Base-by-base conservation (phyloP, 2,113 vertebrate genomes). In the Istiophorus platypterus region DNA sequence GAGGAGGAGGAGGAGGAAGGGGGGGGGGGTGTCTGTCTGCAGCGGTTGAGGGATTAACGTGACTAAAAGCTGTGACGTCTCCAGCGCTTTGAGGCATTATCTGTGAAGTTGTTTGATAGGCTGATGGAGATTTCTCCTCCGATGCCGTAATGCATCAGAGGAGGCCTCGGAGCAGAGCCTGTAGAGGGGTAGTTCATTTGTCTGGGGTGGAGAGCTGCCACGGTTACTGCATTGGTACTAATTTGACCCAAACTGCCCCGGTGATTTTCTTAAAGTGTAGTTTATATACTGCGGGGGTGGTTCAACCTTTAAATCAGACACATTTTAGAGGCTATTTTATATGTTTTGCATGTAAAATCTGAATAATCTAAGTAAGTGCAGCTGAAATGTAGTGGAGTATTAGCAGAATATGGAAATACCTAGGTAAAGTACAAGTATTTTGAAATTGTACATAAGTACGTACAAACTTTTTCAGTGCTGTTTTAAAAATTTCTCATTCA, bases 31-130 rank as follows among this genome's bases (percentile, higher is more conserved):
- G 84, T 88, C 78, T 86, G 75, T 87, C 80, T 72, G 78, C 85
- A 66, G 81, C 5, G 79, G 80, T 12, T 84, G 84, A 87, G 86
- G 85, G 89, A 94, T 93, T 91, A 93, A 84, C 71, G 27, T 42
- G 87, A 72, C 82, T 86, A 78, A 90, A 88, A 86, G 84, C 86
- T 58, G 63, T 82, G 81, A 93, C 27, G 83, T 91, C 80, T 91
- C 82, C 65, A 17, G 61, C 29, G 58, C 85, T 90, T 89, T 87
- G 86, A 94, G 86, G 76, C 77, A 90, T 90, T 93, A 91, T 90
- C 91, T 93, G 91, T 85, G 87, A 92, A 65, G 78, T 62, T 87
- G 91, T 72, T 91, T 79, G 86, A 92, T 91, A 78, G 86, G 84
- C 87, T 87, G 89, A 79, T 86, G 83, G 84, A 87, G 86, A 88